These are phyloP conservation scores for Philypnodon macrostomus DNA, from an alignment of 2,797 vertebrate species.

Conservation along the genomic window DNA sequence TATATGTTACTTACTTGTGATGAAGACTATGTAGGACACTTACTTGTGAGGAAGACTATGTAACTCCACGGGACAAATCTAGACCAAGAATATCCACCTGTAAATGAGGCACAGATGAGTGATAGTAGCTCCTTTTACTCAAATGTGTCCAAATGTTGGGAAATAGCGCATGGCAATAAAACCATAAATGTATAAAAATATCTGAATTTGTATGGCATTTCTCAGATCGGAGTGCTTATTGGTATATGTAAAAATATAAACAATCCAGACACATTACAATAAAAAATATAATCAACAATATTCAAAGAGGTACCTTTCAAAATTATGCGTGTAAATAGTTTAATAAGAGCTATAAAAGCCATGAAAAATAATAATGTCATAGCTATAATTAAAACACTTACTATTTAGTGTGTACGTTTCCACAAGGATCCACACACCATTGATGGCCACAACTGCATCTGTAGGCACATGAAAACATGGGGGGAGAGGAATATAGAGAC, in stretches of 20 bases:
- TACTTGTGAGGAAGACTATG: conserved; percentile 94
- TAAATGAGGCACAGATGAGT: conserved; percentile 14
- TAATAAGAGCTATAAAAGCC: too few relatives aligned
- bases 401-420: conserved; percentile 90
- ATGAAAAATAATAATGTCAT: background rate
- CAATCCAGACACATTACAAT: too few relatives aligned
- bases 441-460: conserved; percentile 93
- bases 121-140: background rate
- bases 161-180: too few relatives aligned
- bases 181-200: too few relatives aligned
- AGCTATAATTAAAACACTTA: conserved; percentile 56
- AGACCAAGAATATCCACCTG: conserved; percentile 88
- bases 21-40: conserved; percentile 57
- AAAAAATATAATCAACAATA: too few relatives aligned
- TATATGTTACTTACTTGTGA: background rate
- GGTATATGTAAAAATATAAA: too few relatives aligned
- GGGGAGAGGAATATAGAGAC: too few relatives aligned
- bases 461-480: conserved; percentile 42
- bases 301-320: too few relatives aligned
- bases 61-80: conserved; percentile 91
- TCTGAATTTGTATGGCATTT: too few relatives aligned
- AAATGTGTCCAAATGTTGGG: too few relatives aligned
- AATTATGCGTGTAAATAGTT: too few relatives aligned
- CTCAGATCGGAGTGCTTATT: too few relatives aligned
- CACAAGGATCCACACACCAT: conserved; percentile 94